Conservation (phyloP, 2,797 vertebrate species). For the Mallotus villosus region DNA sequence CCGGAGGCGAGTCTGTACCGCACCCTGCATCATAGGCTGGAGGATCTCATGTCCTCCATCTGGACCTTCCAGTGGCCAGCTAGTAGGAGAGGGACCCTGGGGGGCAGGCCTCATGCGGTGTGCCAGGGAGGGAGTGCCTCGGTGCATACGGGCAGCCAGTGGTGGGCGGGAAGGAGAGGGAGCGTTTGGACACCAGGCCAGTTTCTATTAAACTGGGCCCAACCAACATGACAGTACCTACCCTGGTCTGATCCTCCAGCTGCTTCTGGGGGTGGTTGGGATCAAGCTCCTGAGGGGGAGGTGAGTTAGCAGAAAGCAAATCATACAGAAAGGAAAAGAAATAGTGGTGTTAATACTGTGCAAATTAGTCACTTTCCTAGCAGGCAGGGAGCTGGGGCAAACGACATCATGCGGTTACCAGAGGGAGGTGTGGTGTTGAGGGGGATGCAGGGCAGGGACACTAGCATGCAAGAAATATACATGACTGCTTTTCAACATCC, state of each 20-base stretch:
- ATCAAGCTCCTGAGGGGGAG: conserved; percentile 90
- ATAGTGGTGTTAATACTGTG: conserved; percentile 70
- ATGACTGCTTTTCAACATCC: no score
- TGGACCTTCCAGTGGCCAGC: neutral
- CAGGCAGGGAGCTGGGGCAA: conserved; percentile 65
- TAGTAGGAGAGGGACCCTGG: conserved; percentile 1
- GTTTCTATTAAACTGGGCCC: conserved; percentile 15
- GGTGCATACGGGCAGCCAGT: conserved; percentile 20
- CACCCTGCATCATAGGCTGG: conserved; percentile 5
- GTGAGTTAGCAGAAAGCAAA: conserved; percentile 75
- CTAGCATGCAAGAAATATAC: conserved; percentile 51
- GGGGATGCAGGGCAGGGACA: conserved; percentile 36
- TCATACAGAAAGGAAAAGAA: conserved; percentile 52
- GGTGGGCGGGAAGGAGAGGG: conserved; percentile 22
- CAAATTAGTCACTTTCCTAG: conserved; percentile 70
- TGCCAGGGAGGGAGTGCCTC: conserved; percentile 37
- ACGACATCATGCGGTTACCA: conserved; percentile 69
- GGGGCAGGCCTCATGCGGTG: conserved; percentile 45
- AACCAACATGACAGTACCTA: conserved; percentile 74
- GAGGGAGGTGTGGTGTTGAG: conserved; percentile 51
- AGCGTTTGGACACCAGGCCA: conserved; percentile 36
- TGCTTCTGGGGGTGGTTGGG: conserved; percentile 94
- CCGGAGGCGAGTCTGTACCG: conserved; percentile 18
- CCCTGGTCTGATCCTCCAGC: conserved; percentile 97
- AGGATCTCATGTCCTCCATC: neutral